Evolutionary conservation across 2,888 invertebrate species (phyloP).

Genomic region (Erebia aethiops): DNA sequence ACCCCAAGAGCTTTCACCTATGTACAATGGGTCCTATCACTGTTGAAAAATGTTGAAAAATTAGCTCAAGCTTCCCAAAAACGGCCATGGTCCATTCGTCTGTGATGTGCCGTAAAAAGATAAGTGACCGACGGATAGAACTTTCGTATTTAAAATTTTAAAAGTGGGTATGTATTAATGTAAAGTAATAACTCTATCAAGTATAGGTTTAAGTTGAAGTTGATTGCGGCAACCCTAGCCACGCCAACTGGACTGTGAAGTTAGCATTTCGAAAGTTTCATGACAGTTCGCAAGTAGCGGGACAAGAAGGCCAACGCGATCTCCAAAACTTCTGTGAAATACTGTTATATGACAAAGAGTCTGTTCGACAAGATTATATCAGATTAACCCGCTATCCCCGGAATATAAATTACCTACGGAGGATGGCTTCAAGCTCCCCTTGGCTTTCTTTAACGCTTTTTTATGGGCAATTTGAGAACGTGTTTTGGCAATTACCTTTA

Average conservation of each 20-base stretch:
- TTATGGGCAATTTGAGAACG: not conserved
- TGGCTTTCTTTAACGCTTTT: not conserved
- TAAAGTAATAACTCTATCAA: no score
- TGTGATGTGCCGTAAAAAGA: no score
- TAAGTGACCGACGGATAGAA: no score
- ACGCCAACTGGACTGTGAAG: slow-evolving; percentile 31
- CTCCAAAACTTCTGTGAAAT: slow-evolving; percentile 31
- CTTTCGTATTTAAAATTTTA: no score
- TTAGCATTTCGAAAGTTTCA: slow-evolving; percentile 37
- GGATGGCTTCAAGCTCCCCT: not conserved
- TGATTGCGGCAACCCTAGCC: slow-evolving; percentile 25
- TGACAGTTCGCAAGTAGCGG: slow-evolving; percentile 34
- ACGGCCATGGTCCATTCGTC: no score
- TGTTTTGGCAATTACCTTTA: not conserved
- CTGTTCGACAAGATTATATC: slow-evolving; percentile 23
- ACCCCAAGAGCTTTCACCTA: no score
- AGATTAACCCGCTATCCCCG: slow-evolving; percentile 5
- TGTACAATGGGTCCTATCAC: no score
- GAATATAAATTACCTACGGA: not conserved
- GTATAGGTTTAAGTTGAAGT: no score
- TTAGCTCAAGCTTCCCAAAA: no score
- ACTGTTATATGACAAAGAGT: slow-evolving; percentile 28
- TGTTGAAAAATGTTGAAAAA: no score
- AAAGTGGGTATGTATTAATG: no score
- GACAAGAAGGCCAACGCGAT: slow-evolving; percentile 31